Base-by-base conservation (phyloP, 1,140 invertebrate genomes). In the Cotesia typhae region DNA sequence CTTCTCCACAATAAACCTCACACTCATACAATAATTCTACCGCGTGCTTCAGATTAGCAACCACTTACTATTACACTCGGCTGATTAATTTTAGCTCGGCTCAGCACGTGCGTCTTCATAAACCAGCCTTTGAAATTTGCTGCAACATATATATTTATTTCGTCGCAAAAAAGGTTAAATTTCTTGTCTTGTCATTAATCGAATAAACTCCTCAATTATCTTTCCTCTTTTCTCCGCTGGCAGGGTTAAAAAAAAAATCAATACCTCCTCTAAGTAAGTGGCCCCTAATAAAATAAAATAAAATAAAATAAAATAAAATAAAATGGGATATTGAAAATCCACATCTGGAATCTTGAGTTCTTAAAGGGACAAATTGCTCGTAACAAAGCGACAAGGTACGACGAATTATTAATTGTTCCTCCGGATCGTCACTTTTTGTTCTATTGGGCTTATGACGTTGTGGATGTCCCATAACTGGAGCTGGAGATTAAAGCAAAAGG, bases 331-430 rank as follows among this genome's bases (percentile, higher is more conserved):
- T 3, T 14, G 20, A 38, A 66, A 66, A 17, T 37, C 17, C 59
- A 61, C 35, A 67, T 28, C 9, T 51, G 66, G 66, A 67, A 67
- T 67, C 51, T 52, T 20, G 51, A 67, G n/a, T 47, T 47, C 66
- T 41, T 55, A 36, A 53, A 28, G 70, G 75, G 85, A 87, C 85
- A 86, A 87, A 87, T 87, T 85, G 84, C 77, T 70, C 73, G 70
- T 69, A 52, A 71, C 76, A 65, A 71, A 74, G 61, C 77, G 72
- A 73, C 28, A 28, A 28, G 70, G 73, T 74, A 79, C 79, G 41
- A 47, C 41, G 78, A 84, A 85, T 87, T 87, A 86, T 85, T 85
- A 86, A 86, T 86, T 84, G 81, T 82, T 75, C 57, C 69, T 12
- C 51, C 37, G 69, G 36, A 41, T 52, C 61, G 2, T 41, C n/a